Percentiles rank a stretch among this genome's conserved stretches.
These are phyloP conservation scores for Gasterosteus nipponicus DNA, from an alignment of 2,113 vertebrate species.

Conservation along the genomic window DNA sequence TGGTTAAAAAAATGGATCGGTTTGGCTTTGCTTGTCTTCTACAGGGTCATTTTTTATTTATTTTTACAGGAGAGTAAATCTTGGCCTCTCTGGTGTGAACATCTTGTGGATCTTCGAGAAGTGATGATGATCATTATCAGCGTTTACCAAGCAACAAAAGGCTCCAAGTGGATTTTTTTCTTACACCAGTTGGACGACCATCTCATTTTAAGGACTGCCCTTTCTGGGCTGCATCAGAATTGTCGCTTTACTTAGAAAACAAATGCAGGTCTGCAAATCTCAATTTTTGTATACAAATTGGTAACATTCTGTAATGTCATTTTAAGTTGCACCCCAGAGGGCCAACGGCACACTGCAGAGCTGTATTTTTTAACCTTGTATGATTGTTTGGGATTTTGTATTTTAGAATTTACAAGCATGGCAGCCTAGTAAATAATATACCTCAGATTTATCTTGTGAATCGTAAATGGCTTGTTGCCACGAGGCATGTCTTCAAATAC, in stretches of 20 bases:
- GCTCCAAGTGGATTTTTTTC: background rate
- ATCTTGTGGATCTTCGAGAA: constrained; percentile 94
- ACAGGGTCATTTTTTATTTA: background rate
- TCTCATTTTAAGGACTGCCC: constrained; percentile 5
- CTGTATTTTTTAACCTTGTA: constrained; percentile 42
- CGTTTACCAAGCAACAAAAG: constrained; percentile 8
- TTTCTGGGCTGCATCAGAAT: constrained; percentile 1
- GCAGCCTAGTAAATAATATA: constrained; percentile 64
- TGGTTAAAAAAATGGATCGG: background rate
- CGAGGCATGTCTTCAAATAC: constrained; percentile 63
- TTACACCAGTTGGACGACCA: constrained; percentile 3
- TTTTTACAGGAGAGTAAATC: constrained; percentile 88
- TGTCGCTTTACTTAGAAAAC: constrained; percentile 15
- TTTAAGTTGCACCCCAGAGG: constrained; percentile 35
- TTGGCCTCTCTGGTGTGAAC: constrained; percentile 94
- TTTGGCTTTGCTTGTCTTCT: constrained; percentile 13
- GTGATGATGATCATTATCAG: constrained; percentile 38
- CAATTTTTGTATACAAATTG: constrained; percentile 14
- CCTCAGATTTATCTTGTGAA: constrained; percentile 48
- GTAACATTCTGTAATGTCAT: constrained; percentile 16
- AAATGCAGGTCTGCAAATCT: constrained; percentile 31
- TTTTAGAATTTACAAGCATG: constrained; percentile 63
- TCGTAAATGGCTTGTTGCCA: constrained; percentile 43
- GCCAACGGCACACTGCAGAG: constrained; percentile 31
- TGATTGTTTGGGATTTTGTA: constrained; percentile 32